Base-by-base conservation (phyloP, 2,888 invertebrate genomes). In the Adineta ricciae region DNA sequence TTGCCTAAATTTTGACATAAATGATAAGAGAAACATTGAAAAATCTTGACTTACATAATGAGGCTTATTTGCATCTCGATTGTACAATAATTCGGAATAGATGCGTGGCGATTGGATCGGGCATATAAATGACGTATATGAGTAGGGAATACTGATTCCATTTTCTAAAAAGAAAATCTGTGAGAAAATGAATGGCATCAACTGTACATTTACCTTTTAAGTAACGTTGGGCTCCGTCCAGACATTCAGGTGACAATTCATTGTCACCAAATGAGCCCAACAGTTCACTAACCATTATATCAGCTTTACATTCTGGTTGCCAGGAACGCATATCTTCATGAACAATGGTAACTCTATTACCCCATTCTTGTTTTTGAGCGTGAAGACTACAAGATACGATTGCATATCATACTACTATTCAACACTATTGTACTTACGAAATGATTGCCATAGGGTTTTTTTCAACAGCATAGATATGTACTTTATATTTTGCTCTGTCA, bases 231-330 rank as follows among this genome's bases (percentile, higher is more conserved):
- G 96, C 96, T 4, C 97, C 96, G 91, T 97, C 97, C 84, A 98
- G 92, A 90, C 97, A 98, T 91, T 99, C 99, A 0, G 99, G 99
- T 0, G 97, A 96, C 21, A 99, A 92, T 91, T 99, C 99, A 90
- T 99, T 99, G 90, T 99, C 99, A 36, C 97, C 97, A 92, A 99
- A 99, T 2, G 97, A 97, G 0, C 96, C 98, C 84, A 99, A 92
- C 82, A 99, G 92, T 91, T 99, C 99, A 0, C 97, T 97, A 46
- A 99, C 94, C 84, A 98, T 92, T 88, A 98, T 95, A 91, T 99
- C 98, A 0, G 97, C 97, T 89, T 94, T 94, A 90, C 89, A 27
- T 89, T 87, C 86, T 83, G 52, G 86, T 84, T 16, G 86, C 89
- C 91, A 90, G 36, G 88, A 87, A 54, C 92, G 87, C 91, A 92